Base-by-base conservation (phyloP, 1,140 invertebrate genomes). In the Leptoteleia sp. region DNA sequence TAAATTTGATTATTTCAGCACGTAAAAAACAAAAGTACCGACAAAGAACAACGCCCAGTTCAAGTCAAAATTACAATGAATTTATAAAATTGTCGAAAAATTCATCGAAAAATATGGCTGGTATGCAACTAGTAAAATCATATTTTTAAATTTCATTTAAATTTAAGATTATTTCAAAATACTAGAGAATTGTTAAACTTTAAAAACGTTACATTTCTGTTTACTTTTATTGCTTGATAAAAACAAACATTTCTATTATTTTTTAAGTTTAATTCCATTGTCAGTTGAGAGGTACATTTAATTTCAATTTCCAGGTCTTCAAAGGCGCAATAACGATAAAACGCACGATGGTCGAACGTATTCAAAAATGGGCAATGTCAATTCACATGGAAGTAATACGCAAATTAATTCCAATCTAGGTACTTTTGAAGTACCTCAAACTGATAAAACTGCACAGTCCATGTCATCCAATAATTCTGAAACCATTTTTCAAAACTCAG, bases 371-470 rank as follows among this genome's bases (percentile, higher is more conserved):
- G 70, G 75, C 16, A 76, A 57, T 33, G 31, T 70, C 25, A 75
- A 68, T 27, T 37, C 35, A 5, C 37, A 61, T 11, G 75, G 62
- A 57, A 71, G 55, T 50, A 65, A 67, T 47, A 72, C 68, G 0
- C 59, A 64, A 50, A 73, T 70, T 35, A 73, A 48, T 71, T 72
- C 67, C 11, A 80, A 75, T 42, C 7, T 48, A 8, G 73, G 52
- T 19, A 52, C 55, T 57, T 76, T 68, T 50, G 73, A 73, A 65
- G 64, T 77, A 40, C 47, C 47, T n/a, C 80, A 86, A 75, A 82
- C 82, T 37, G 87, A 89, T 55, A 89, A 89, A 64, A 87, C 87
- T 16, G 83, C 87, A 6, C 87, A 88, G 52, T 89, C 88, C 47
- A 88, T 88, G 82, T 89, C 88, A 7, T 88, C 87, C n/a, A 87